Evolutionary conservation across 2,797 vertebrate genomes (phyloP).

Genomic region (Adelosebastes latens): DNA sequence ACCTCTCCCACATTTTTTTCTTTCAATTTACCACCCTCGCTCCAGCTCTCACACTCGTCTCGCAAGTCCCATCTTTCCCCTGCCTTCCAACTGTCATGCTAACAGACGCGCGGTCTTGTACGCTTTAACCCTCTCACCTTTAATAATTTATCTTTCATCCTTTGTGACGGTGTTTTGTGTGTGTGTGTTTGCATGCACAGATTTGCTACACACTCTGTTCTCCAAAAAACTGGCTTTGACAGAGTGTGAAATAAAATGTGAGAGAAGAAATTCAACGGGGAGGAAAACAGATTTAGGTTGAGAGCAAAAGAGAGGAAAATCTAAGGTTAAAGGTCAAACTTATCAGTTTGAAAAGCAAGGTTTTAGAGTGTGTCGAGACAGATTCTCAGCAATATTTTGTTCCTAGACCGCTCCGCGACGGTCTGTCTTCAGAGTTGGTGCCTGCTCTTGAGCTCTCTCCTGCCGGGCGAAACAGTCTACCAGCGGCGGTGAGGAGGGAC

Average conservation of each 20-base stretch:
- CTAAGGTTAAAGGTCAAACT: not conserved
- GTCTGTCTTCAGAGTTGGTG: too few relatives aligned
- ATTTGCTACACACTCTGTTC: not conserved
- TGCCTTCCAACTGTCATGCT: slow-evolving; percentile 25
- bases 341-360: not conserved
- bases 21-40: slow-evolving; percentile 59
- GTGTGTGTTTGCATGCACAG: not conserved
- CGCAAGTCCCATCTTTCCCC: slow-evolving; percentile 21
- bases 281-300: slow-evolving; percentile 1
- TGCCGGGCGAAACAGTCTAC: too few relatives aligned
- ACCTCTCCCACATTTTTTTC: slow-evolving; percentile 52
- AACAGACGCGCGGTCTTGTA: slow-evolving; percentile 8
- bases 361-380: not conserved
- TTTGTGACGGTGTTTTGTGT: not conserved
- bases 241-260: not conserved
- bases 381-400: not conserved
- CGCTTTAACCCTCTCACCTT: slow-evolving; percentile 35
- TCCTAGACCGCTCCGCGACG: too few relatives aligned
- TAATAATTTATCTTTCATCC: slow-evolving; percentile 24
- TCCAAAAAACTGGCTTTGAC: slow-evolving; percentile 1
- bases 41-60: slow-evolving; percentile 50
- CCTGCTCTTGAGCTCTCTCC: too few relatives aligned
- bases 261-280: not conserved
- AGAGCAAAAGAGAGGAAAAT: not conserved
- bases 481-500: too few relatives aligned